Conservation (phyloP, 92 coral and sea anemone species). For the Phenganax subtilis region DNA sequence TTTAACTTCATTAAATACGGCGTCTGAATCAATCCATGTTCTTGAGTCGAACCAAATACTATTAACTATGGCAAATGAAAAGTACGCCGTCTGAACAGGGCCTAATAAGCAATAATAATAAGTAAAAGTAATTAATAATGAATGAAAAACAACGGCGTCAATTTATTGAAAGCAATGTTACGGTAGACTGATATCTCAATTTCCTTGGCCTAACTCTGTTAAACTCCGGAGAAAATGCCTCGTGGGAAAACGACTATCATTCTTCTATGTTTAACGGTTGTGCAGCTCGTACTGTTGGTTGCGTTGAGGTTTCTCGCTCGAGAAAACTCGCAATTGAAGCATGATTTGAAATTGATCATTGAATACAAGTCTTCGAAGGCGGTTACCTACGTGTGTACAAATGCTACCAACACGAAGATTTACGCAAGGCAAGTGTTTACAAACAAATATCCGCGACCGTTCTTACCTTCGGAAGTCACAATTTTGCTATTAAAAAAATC, state of each 20-base stretch:
- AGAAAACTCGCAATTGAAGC: constrained; percentile 7
- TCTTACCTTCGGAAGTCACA: background rate
- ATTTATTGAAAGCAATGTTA: too few species aligned
- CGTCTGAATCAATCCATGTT: too few species aligned
- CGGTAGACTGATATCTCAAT: too few species aligned
- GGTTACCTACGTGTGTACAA: background rate
- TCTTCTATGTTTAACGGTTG: background rate
- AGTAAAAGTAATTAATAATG: too few species aligned
- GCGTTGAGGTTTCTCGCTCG: background rate
- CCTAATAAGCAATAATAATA: too few species aligned
- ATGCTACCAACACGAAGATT: background rate
- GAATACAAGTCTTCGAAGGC: background rate
- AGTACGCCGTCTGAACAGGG: too few species aligned
- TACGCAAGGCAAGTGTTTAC: background rate
- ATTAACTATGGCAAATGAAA: too few species aligned
- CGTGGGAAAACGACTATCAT: background rate
- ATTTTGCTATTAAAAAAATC: background rate
- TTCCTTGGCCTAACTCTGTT: too few species aligned
- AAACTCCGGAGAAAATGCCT: background rate
- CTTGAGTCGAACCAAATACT: too few species aligned
- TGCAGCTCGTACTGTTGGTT: background rate
- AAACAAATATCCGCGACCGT: background rate
- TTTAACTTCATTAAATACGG: too few species aligned
- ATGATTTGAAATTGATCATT: background rate
- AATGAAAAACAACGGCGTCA: too few species aligned